Conservation (phyloP, 1,140 invertebrate genomes). For the Panagrolaimus sp. region DNA sequence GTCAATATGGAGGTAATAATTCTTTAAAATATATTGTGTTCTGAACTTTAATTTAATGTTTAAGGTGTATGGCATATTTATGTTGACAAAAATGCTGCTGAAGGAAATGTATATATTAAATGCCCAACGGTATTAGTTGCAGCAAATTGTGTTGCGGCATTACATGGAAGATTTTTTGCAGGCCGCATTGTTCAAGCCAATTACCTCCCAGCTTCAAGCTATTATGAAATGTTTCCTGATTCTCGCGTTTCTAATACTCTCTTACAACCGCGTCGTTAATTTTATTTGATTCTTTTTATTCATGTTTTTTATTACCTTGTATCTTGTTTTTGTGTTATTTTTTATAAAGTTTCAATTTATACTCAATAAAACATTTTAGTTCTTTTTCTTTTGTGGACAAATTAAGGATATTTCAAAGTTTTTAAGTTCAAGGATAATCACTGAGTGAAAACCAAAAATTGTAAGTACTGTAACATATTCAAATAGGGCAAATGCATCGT, state of each 20-base stretch:
- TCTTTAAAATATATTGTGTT: slow-evolving; percentile 17
- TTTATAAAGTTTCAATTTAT: background rate
- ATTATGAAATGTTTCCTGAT: slow-evolving; percentile 92
- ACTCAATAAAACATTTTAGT: background rate
- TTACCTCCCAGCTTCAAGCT: slow-evolving; percentile 92
- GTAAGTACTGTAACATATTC: slow-evolving; percentile 29
- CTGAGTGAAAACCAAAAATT: slow-evolving; percentile 25
- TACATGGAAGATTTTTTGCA: slow-evolving; percentile 96
- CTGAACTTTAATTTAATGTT: background rate
- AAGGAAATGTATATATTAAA: slow-evolving; percentile 98
- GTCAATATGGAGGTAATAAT: slow-evolving; percentile 80
- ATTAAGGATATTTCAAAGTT: slow-evolving; percentile 22
- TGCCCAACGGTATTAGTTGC: slow-evolving; percentile 92
- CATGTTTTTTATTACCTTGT: background rate
- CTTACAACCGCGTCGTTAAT: slow-evolving; percentile 21
- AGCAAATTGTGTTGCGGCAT: slow-evolving; percentile 85
- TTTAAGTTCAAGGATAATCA: slow-evolving; percentile 20
- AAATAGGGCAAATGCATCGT: slow-evolving; percentile 24
- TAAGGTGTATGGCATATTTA: slow-evolving; percentile 79
- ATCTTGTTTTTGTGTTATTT: background rate
- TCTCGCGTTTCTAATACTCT: slow-evolving; percentile 61
- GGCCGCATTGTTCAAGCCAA: slow-evolving; percentile 90
- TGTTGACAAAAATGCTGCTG: slow-evolving; percentile 86
- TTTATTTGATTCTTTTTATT: background rate
- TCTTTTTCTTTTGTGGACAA: background rate